Evolutionary conservation across 2,797 vertebrate genomes (phyloP).

Genomic region (Coregonus sp.): DNA sequence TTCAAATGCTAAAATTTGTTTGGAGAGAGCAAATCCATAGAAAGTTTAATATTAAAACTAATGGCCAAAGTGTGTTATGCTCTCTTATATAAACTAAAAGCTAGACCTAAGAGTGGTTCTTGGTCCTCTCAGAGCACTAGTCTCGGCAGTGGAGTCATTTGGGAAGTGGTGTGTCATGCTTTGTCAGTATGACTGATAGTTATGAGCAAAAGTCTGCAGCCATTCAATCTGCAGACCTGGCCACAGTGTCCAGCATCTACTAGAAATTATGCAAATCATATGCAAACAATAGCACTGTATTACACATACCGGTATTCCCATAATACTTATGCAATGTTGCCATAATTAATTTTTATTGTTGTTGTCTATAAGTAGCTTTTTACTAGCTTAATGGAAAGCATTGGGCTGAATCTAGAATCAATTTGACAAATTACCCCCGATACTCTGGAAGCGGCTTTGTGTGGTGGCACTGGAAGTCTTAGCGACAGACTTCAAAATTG

Average conservation of each 20-base stretch:
- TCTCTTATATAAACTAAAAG: background rate
- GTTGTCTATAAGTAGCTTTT: too few relatives aligned
- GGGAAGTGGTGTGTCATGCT: background rate
- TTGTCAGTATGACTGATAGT: background rate
- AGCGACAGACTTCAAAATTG: background rate
- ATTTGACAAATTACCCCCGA: too few relatives aligned
- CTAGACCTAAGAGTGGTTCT: background rate
- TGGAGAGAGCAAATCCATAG: background rate
- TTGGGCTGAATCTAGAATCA: too few relatives aligned
- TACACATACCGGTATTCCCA: too few relatives aligned
- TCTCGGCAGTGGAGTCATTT: background rate
- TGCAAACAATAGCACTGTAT: too few relatives aligned
- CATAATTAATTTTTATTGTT: too few relatives aligned
- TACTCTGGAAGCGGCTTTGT: too few relatives aligned
- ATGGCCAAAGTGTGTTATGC: background rate
- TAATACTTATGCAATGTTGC: too few relatives aligned
- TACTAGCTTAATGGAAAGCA: too few relatives aligned
- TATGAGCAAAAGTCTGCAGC: background rate
- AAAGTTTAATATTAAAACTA: background rate
- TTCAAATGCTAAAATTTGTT: background rate
- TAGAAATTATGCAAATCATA: too few relatives aligned
- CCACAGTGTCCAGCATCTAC: background rate
- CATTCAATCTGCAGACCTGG: background rate
- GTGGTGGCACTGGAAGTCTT: background rate
- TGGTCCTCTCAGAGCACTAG: background rate